Base-by-base conservation (phyloP, 2,113 vertebrate genomes). In the Sorex fumeus region DNA sequence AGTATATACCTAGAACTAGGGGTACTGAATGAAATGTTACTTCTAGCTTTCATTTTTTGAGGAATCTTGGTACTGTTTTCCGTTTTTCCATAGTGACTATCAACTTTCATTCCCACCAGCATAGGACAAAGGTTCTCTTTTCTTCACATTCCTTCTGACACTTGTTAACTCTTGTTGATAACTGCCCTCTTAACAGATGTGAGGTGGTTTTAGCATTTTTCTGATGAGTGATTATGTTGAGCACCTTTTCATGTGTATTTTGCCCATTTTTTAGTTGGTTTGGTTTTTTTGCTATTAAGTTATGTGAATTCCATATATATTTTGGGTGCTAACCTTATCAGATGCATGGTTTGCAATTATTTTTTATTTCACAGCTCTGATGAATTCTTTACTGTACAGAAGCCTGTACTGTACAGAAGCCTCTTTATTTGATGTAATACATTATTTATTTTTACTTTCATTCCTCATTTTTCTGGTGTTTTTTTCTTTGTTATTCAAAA, bases 361-460 rank as follows among this genome's bases (percentile, higher is more conserved):
- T 84, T 85, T 79, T 67, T 23, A 64, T 79, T 40, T 18, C 43
- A 67, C 66, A 66, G 25, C 23, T 88, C 88, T 83, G 69, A 71
- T 50, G 16, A 71, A 87, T 34, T 21, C 36, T 84, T 93, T 70
- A 5, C 53, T 72, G 3, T 50, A 25, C 27, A 64, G 27, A 9
- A 64, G 11, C 66, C 43, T 84, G n/a, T n/a, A n/a, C n/a, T n/a
- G n/a, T n/a, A 25, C n/a, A 64, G 27, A 9, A 66, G 12, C 66
- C 43, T 84, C 64, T 47, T 84, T 23, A 27, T 80, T 85, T 62
- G 23, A 34, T 91, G 12, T 71, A 71, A 28, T 85, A 7, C 25
- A 62, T 62, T 62, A n/a, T 19, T 84, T 70, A 47, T 74, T 90
- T 90, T 89, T 84, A 40, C 40, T 72, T 89, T 66, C 64, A 43